Evolutionary conservation across 37 sponge, comb jelly and placozoan species (phyloP), one percentile per base, ranked within the genome.

Genomic region (Haliclona indistincta): DNA sequence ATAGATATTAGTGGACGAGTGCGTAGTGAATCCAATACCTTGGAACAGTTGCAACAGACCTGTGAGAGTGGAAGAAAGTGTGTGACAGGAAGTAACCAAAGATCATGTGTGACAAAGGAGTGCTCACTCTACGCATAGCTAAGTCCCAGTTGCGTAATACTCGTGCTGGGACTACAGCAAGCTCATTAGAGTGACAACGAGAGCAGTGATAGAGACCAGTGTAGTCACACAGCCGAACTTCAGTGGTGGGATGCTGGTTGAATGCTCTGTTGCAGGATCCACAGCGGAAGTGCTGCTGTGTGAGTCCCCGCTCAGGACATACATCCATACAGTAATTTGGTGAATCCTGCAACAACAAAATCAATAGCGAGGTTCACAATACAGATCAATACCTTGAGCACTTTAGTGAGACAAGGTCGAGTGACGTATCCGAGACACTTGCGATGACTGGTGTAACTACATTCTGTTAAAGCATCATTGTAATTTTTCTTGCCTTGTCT

Each of bases 111-210:
- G 26, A 26, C 20, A 30, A 67, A 22, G 44, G 11, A 30, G 11
- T 40, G 1, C 68, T 54, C 28, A 91, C 96, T 53, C 61, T 74
- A 25, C 84, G 55, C 11, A 70, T 71, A 15, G 26, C 73, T 73
- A 98, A 98, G 88, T 98, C 99, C 99, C 99, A 98, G 77, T 98
- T 90, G 75, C 90, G 99, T n/a, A 98, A 42, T 38, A 98, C 89
- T 32, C 94, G 55, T 1, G 99, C 96, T 38, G 99, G 99, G 17
- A 98, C 84, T 63, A 92, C 42, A 4, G 82, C 63, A 22, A 30
- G 19, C 43, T 87, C 88, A 22, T 75, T 93, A 73, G 83, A 81
- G 75, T 98, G 91, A 68, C 99, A 98, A 20, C 69, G 56, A 5
- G 64, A 65, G 53, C 99, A 98, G 85, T 87, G 88, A 64, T 93